Percentiles rank a stretch among this genome's conserved stretches.
phyloP scores from a whole-genome alignment of 2,888 invertebrate species.

The Halocaridina rubra region DNA sequence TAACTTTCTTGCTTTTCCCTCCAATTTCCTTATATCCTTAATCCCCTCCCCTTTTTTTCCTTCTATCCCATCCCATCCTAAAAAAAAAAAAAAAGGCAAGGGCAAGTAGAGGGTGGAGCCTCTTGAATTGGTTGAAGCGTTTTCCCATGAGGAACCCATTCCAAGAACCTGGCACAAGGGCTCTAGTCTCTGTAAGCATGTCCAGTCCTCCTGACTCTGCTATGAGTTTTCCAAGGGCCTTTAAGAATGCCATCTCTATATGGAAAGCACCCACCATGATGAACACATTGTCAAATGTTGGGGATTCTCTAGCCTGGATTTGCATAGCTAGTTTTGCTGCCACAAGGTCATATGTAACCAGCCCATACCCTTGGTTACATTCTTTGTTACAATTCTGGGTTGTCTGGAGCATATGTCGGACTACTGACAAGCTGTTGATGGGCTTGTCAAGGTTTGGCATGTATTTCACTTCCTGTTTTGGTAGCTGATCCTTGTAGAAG shows the following conservation, averaged over 20 bases:
- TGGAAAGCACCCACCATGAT: neutral
- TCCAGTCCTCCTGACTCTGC: neutral
- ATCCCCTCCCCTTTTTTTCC: too few relatives aligned
- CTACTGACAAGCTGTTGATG: neutral
- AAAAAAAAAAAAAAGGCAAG: too few relatives aligned
- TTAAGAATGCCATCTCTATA: neutral
- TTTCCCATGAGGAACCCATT: too few relatives aligned
- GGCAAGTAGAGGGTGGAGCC: neutral
- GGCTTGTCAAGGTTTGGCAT: neutral
- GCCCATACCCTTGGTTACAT: neutral
- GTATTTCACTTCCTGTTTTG: neutral
- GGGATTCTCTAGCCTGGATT: constrained; percentile 12
- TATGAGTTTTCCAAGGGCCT: neutral
- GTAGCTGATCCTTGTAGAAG: neutral
- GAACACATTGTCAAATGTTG: neutral
- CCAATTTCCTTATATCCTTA: too few relatives aligned
- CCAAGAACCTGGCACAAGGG: too few relatives aligned
- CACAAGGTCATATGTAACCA: neutral
- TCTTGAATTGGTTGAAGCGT: too few relatives aligned
- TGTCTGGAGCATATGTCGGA: neutral
- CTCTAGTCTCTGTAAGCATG: neutral
- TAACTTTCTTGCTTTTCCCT: too few relatives aligned
- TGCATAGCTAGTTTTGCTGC: too few relatives aligned
- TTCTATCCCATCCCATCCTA: too few relatives aligned
- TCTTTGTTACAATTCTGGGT: neutral